A percentile compares a stretch with the other conserved stretches of the same genome.
Evolutionary conservation across 2,888 invertebrate species (phyloP).

Genomic region (Acanthoscelides obtectus): DNA sequence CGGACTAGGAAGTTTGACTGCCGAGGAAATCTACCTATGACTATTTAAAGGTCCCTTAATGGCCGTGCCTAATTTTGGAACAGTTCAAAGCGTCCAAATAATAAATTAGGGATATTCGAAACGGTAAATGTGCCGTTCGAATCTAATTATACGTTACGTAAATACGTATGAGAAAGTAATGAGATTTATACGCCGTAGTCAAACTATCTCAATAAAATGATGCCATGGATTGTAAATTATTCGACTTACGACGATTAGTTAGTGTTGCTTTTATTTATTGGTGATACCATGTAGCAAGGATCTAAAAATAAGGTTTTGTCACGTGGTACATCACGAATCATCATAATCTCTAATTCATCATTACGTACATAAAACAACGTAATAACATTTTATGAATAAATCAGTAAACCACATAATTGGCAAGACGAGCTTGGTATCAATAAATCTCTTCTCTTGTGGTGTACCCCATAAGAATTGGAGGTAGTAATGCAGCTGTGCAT

Average conservation of each 20-base stretch:
- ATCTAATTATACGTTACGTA: not conserved
- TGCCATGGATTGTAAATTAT: not conserved
- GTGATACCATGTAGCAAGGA: too few relatives aligned
- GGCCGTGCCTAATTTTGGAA: conserved; percentile 13
- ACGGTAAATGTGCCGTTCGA: not conserved
- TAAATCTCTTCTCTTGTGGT: too few relatives aligned
- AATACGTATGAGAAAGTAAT: not conserved
- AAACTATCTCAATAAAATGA: not conserved
- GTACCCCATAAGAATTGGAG: too few relatives aligned
- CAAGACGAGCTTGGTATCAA: too few relatives aligned
- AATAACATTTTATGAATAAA: too few relatives aligned
- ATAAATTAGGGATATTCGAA: conserved; percentile 16
- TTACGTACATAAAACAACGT: too few relatives aligned
- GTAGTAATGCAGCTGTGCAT: too few relatives aligned
- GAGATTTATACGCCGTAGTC: not conserved
- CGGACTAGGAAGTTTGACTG: conserved; percentile 11
- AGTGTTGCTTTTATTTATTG: too few relatives aligned
- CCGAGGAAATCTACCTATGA: conserved; percentile 12
- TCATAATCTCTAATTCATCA: too few relatives aligned
- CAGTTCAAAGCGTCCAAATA: conserved; percentile 12
- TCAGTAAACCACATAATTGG: too few relatives aligned
- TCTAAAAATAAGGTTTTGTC: too few relatives aligned
- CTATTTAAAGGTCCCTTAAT: conserved; percentile 16
- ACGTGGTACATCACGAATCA: too few relatives aligned
- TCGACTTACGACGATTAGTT: not conserved